These are phyloP conservation scores for Alviniconcha marisindica DNA, from an alignment of 1,140 invertebrate genomes.

Conservation along the genomic window DNA sequence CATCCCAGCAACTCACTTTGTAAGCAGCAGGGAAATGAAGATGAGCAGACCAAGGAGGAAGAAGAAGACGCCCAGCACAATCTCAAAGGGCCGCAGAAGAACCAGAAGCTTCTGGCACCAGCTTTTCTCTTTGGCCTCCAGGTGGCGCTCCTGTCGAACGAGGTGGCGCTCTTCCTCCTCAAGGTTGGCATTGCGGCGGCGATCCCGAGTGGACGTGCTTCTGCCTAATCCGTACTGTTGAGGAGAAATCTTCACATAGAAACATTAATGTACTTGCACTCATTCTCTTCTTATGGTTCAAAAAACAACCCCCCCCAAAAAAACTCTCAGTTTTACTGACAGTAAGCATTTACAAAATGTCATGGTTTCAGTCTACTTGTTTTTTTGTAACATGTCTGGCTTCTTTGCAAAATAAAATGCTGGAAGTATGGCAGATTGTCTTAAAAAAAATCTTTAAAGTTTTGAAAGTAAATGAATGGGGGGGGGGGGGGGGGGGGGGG, in stretches of 20 bases:
- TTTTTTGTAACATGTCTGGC: too few species aligned
- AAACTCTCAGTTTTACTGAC: too few species aligned
- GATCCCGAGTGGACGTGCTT: constrained; percentile 58
- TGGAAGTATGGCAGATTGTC: too few species aligned
- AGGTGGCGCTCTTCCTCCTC: constrained; percentile 73
- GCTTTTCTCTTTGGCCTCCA: constrained; percentile 61
- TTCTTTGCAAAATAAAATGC: too few species aligned
- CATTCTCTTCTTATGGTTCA: too few species aligned
- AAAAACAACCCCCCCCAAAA: too few species aligned
- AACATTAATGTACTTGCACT: too few species aligned
- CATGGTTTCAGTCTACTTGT: too few species aligned
- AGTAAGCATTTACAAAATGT: too few species aligned
- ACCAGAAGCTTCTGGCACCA: constrained; percentile 68
- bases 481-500: too few species aligned
- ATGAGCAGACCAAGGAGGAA: constrained; percentile 72
- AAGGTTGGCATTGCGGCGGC: constrained; percentile 60
- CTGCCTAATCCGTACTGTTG: constrained; percentile 47
- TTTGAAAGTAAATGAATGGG: too few species aligned
- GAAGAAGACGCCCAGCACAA: constrained; percentile 73
- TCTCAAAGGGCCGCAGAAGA: constrained; percentile 74
- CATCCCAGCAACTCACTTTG: constrained; percentile 77
- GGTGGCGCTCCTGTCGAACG: constrained; percentile 65
- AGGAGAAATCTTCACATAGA: not conserved
- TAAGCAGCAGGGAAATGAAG: constrained; percentile 76
- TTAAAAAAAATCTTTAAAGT: too few species aligned